phyloP scores from a whole-genome alignment of 2,888 invertebrate species.

The Imbricaverruca yamaguchii region DNA sequence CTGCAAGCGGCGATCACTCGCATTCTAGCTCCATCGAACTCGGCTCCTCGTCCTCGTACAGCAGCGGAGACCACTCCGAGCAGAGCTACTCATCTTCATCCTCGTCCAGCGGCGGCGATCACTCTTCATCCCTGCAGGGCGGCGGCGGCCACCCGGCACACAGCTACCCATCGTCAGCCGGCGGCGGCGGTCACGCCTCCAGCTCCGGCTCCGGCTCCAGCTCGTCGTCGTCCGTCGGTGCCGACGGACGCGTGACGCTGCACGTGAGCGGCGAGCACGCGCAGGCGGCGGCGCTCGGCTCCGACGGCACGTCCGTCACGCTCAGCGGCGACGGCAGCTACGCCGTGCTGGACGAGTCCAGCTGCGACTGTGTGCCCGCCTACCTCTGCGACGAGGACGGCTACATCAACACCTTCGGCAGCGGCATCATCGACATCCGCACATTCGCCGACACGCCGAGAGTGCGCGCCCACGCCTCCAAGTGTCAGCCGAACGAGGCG shows the following conservation, averaged over 20 bases:
- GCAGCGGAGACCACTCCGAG: not conserved
- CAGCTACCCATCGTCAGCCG: not conserved
- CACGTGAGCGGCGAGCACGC: not conserved
- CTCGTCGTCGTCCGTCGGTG: not conserved
- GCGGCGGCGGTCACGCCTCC: not conserved
- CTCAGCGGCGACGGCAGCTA: not conserved
- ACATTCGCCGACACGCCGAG: constrained; percentile 37
- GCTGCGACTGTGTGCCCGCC: constrained; percentile 66
- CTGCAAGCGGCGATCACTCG: no score
- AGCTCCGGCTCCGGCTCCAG: not conserved
- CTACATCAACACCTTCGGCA: constrained; percentile 59
- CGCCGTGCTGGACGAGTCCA: not conserved
- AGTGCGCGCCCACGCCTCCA: not conserved
- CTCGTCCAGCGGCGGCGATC: no score
- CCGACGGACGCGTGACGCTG: not conserved
- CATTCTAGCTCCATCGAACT: no score
- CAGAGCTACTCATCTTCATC: no score
- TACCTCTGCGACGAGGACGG: constrained; percentile 57
- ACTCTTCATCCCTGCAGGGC: not conserved
- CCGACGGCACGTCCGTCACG: not conserved
- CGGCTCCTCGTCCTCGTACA: not conserved
- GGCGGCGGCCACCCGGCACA: not conserved
- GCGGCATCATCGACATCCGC: constrained; percentile 67
- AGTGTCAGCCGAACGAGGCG: not conserved
- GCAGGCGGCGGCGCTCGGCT: not conserved